Evolutionary conservation across 2,113 vertebrate species (phyloP).

Genomic region (Ochotona princeps): DNA sequence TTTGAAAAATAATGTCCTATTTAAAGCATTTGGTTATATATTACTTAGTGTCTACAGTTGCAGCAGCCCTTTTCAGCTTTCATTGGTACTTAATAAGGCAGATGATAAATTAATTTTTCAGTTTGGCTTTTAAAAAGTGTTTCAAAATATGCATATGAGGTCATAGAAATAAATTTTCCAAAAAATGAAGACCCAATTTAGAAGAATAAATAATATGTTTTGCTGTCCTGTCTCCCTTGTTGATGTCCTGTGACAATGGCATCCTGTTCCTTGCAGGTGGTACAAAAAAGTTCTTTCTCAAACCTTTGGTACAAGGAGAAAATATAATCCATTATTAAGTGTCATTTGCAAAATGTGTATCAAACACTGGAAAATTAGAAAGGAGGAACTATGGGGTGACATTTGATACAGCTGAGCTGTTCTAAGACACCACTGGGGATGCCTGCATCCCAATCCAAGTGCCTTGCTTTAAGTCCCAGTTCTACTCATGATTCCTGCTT

Average conservation of each 20-base stretch:
- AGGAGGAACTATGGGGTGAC: neutral
- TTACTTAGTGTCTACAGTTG: conserved; percentile 28
- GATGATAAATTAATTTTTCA: neutral
- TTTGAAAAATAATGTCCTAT: conserved; percentile 55
- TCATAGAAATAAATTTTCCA: conserved; percentile 32
- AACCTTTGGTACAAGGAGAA: neutral
- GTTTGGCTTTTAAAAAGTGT: no score
- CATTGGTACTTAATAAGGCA: neutral
- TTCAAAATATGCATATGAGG: neutral
- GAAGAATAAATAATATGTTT: neutral
- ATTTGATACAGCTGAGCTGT: no score
- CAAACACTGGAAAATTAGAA: conserved; percentile 36
- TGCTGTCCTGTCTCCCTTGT: neutral
- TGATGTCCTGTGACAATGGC: neutral
- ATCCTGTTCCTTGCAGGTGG: neutral
- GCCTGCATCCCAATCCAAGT: no score
- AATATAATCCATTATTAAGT: conserved; percentile 14
- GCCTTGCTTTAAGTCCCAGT: no score
- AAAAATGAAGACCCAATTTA: conserved; percentile 52
- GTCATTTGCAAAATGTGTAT: conserved; percentile 17
- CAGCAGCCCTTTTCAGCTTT: conserved; percentile 27
- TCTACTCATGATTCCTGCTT: no score
- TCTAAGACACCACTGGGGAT: no score
- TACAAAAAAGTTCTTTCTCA: neutral
- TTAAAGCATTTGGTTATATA: conserved; percentile 34